Base-by-base conservation (phyloP, 2,797 vertebrate genomes). In the Rhynchonycteris naso region DNA sequence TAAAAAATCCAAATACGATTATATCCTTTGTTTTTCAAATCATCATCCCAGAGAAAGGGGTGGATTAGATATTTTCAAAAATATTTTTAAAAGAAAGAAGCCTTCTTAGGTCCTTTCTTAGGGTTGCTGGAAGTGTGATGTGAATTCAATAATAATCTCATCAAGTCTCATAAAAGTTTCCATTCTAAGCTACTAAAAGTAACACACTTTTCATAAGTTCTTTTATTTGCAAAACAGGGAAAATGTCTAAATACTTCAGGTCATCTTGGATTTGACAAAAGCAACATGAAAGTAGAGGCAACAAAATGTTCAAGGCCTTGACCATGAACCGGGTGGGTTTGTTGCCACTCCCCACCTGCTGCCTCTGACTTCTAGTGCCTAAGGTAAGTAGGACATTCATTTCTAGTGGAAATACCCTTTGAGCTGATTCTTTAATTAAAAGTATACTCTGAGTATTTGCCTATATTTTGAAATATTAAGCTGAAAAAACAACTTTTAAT, bases 401-500 rank as follows among this genome's bases (percentile, higher is more conserved):
- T 82, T 89, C 38, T 61, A 7, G 6, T 81, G 72, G 19, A 91
- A 96, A 91, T 21, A 50, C 24, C 8, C 54, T 66, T 33, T 75
- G 26, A 19, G 24, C 79, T 43, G 35, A 78, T 71, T 90, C 19
- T 78, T 63, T 89, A 58, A 93, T 86, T 79, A 88, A 82, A 82
- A 81, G 35, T n/a, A 59, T 56, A 21, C 12, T 78, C 56, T 33
- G 54, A 90, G 72, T 14, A 93, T 72, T 24, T 72, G 75, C 81
- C 71, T 33, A 74, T 16, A 59, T 87, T 69, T 65, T 93, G 69
- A 88, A 76, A 95, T 79, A 43, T 38, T 58, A 78, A 30, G 21
- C 52, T 91, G 95, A 90, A 22, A 82, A 88, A 93, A 76, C 19
- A n/a, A 83, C 68, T 86, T 93, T 90, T 58, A 95, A 87, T 50